Evolutionary conservation across 2,113 vertebrate species (phyloP), one percentile per base, ranked within the genome.

Genomic region (Pleuronectes platessa): DNA sequence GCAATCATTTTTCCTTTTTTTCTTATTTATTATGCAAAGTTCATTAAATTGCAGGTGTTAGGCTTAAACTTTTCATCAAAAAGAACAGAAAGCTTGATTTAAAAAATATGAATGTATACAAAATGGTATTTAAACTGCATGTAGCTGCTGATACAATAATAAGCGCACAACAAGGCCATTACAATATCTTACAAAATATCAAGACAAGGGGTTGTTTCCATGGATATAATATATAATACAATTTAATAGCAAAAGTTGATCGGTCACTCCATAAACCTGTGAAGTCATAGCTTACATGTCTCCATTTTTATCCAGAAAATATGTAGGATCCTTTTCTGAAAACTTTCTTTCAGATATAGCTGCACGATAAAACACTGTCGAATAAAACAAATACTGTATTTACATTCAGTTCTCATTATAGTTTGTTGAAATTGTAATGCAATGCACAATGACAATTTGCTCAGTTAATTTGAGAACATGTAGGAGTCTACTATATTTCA

Each of bases 301-400:
- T 42, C 10, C 15, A 31, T 60, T 20, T 17, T 7, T 24, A 26
- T 37, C 42, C n/a, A 59, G 42, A 76, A 18, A 66, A 37, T 58
- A 47, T 61, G 17, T 18, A 26, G 1, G 15, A 35, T 64, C 14
- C 7, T 20, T 64, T 55, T 24, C 6, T 27, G 1, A 60, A 31
- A 51, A 2, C 23, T 15, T 60, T 8, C 54, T 7, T 58, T 51
- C 0, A 63, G 10, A 61, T 75, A 54, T 42, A 71, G 65, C 67
- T 80, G 53, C 68, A 68, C 35, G 27, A 23, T 56, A 12, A 8
- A 62, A 24, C 18, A 0, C 21, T 5, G 8, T 10, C 40, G 4
- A 40, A 27, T 55, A 75, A 65, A 65, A 27, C 47, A 51, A 77
- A 24, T 8, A 53, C 23, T 13, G 14, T 59, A 47, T 63, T 64